A percentile compares a stretch with the other conserved stretches of the same genome.
Conservation (phyloP, 2,888 invertebrate genomes). For the Dascillus cervinus region DNA sequence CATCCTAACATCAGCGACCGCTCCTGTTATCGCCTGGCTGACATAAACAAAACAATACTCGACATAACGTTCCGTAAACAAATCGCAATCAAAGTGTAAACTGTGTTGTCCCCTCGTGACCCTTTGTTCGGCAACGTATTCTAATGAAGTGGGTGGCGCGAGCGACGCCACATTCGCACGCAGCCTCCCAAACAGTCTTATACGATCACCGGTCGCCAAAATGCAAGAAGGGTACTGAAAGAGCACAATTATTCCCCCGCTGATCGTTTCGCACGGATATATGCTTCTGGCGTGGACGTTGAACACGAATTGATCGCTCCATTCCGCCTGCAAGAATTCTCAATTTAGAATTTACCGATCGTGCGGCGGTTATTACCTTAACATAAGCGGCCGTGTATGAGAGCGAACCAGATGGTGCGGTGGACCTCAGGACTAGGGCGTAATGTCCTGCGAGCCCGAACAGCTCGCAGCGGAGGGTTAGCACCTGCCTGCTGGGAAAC, state of each 20-base stretch:
- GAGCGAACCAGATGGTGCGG: constrained; percentile 53
- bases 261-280: constrained; percentile 70
- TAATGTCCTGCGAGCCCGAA: constrained; percentile 81
- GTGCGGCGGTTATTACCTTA: constrained; percentile 45
- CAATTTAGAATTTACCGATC: background rate
- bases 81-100: constrained; percentile 68
- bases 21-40: constrained; percentile 76
- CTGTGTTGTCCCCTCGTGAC: constrained; percentile 66
- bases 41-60: constrained; percentile 87
- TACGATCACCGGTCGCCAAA: constrained; percentile 64
- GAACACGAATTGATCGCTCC: constrained; percentile 79
- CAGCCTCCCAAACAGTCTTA: constrained; percentile 71
- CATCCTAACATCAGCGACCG: constrained; percentile 76
- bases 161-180: constrained; percentile 61
- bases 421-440: constrained; percentile 63
- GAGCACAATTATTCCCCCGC: constrained; percentile 64
- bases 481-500: constrained; percentile 59
- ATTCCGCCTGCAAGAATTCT: constrained; percentile 55
- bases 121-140: constrained; percentile 60
- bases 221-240: constrained; percentile 82
- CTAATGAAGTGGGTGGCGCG: constrained; percentile 54
- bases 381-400: constrained; percentile 62
- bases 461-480: constrained; percentile 66
- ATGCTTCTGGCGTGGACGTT: constrained; percentile 79
- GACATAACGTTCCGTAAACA: constrained; percentile 74